phyloP scores from a whole-genome alignment of 1,140 invertebrate genomes.

The Drosophila kikkawai region DNA sequence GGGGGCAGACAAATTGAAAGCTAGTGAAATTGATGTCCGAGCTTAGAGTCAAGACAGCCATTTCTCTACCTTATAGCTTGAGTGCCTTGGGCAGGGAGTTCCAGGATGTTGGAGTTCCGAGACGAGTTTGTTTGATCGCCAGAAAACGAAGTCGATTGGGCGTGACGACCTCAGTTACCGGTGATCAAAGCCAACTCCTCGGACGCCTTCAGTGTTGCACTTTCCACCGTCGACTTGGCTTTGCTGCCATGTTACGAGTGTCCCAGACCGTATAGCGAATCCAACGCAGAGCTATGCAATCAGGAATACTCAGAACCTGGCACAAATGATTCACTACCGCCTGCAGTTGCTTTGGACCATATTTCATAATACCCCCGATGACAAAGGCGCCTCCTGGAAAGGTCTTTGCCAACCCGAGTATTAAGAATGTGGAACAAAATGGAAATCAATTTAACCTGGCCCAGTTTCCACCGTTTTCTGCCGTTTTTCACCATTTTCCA shows the following conservation, averaged over 20 bases:
- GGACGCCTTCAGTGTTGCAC: neutral
- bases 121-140: conserved; percentile 48
- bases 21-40: conserved; percentile 68
- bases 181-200: conserved; percentile 50
- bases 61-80: conserved; percentile 76
- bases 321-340: conserved; percentile 11
- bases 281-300: conserved; percentile 51
- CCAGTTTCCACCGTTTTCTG: conserved; percentile 37
- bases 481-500: conserved; percentile 31
- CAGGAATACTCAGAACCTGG: conserved; percentile 69
- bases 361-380: conserved; percentile 62
- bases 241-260: conserved; percentile 47
- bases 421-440: conserved; percentile 52
- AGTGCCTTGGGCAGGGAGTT: conserved; percentile 10
- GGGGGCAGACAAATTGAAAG: conserved; percentile 72
- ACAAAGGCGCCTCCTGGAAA: conserved; percentile 38
- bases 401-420: conserved; percentile 60
- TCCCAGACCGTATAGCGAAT: conserved; percentile 60
- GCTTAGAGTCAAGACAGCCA: conserved; percentile 42
- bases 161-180: conserved; percentile 45
- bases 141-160: conserved; percentile 40
- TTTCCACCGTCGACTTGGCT: conserved; percentile 1
- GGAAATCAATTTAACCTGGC: conserved; percentile 27
- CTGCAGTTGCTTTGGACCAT: conserved; percentile 39
- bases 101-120: neutral